Percentiles rank a stretch among this genome's conserved stretches.
These are phyloP conservation scores for Aegithalos caudatus DNA, from an alignment of 2,113 vertebrate genomes.

Conservation along the genomic window DNA sequence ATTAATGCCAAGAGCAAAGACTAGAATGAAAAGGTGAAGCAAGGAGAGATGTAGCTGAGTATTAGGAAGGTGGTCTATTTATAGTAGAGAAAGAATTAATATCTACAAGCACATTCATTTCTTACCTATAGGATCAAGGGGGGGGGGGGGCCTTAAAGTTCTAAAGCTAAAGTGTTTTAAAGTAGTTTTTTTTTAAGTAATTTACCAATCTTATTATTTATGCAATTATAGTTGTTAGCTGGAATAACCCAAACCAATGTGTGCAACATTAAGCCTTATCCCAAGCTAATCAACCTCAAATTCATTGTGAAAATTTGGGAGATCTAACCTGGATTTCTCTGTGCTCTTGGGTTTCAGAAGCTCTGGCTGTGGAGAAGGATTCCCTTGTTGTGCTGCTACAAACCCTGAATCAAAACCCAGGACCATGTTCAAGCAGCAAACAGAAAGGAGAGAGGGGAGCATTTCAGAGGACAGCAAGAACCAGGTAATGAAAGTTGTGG, in stretches of 20 bases:
- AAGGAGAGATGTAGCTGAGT: neutral
- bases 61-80: neutral
- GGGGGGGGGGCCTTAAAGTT: neutral
- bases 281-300: neutral
- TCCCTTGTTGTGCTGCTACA: neutral
- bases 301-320: neutral
- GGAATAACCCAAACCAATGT: neutral
- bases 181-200: neutral
- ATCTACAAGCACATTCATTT: neutral
- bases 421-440: neutral
- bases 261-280: neutral
- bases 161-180: neutral
- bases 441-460: neutral
- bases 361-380: neutral
- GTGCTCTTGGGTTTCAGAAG: neutral
- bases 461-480: neutral
- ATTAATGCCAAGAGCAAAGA: conserved; percentile 23
- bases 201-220: neutral
- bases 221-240: neutral
- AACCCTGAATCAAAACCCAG: neutral
- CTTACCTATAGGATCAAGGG: neutral
- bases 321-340: neutral
- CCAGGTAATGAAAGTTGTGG: neutral
- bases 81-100: neutral
- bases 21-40: neutral